Conservation (phyloP, 1,140 invertebrate genomes). For the Hylaeus anthracinus region DNA sequence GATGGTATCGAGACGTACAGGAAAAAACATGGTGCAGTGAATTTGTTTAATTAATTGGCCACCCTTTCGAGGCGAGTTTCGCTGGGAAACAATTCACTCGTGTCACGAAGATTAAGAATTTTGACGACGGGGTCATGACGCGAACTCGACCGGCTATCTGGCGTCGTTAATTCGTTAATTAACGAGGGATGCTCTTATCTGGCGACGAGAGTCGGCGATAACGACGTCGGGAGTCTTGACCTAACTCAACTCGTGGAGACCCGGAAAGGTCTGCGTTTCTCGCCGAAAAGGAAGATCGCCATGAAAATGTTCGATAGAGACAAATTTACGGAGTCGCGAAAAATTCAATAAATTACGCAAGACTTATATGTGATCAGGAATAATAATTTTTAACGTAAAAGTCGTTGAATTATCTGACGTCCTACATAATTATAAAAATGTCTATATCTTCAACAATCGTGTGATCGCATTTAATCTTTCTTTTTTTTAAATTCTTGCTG, state of each 20-base stretch:
- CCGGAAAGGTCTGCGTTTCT: background rate
- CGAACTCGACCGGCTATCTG: conserved; percentile 40
- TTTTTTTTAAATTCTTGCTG: too few species aligned
- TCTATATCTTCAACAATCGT: too few species aligned
- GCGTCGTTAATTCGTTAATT: conserved; percentile 56
- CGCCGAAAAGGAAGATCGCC: background rate
- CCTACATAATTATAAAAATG: too few species aligned
- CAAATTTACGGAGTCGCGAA: too few species aligned
- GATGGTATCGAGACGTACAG: background rate
- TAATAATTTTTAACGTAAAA: too few species aligned
- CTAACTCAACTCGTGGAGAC: conserved; percentile 18
- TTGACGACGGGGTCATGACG: conserved; percentile 2
- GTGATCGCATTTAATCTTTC: too few species aligned
- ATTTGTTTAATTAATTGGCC: conserved; percentile 33
- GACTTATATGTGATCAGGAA: too few species aligned
- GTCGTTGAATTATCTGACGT: too few species aligned
- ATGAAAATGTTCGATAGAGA: too few species aligned
- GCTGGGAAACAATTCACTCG: background rate
- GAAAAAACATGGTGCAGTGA: background rate
- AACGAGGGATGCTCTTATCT: conserved; percentile 47
- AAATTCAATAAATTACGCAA: too few species aligned
- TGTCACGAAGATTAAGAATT: conserved; percentile 41
- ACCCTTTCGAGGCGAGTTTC: background rate
- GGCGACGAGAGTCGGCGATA: conserved; percentile 33
- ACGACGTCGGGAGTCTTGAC: conserved; percentile 34